Evolutionary conservation across 2,113 vertebrate species (phyloP).

Genomic region (Martes martes): DNA sequence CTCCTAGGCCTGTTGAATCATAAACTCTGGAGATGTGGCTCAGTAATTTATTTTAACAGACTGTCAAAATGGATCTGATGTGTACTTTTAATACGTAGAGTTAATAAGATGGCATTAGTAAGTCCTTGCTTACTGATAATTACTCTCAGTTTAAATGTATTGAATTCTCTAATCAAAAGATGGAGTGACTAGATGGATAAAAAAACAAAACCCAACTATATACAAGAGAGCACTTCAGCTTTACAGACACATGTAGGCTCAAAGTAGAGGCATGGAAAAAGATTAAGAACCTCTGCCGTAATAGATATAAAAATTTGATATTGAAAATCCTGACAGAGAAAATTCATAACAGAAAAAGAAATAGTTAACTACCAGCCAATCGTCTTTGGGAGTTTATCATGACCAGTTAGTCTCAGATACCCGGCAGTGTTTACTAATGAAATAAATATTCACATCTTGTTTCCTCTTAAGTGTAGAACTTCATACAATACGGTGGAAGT

Average conservation of each 20-base stretch:
- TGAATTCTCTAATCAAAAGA: background rate
- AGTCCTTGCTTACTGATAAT: background rate
- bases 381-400: background rate
- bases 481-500: background rate
- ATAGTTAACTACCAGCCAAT: background rate
- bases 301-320: background rate
- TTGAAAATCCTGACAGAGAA: background rate
- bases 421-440: background rate
- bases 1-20: background rate
- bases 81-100: background rate
- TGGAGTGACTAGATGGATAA: background rate
- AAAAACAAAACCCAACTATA: background rate
- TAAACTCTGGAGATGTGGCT: background rate
- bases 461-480: background rate
- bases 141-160: background rate
- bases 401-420: background rate
- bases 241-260: background rate
- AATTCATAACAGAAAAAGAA: background rate
- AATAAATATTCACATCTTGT: background rate
- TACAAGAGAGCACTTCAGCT: background rate
- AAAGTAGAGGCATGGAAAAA: background rate
- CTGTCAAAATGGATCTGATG: background rate
- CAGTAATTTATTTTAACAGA: background rate
- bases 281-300: background rate
- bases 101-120: background rate